Percentiles rank a stretch among this genome's conserved stretches.
Evolutionary conservation across 37 sponge, comb jelly and placozoan species (phyloP).

Genomic region (Oopsacas minuta): DNA sequence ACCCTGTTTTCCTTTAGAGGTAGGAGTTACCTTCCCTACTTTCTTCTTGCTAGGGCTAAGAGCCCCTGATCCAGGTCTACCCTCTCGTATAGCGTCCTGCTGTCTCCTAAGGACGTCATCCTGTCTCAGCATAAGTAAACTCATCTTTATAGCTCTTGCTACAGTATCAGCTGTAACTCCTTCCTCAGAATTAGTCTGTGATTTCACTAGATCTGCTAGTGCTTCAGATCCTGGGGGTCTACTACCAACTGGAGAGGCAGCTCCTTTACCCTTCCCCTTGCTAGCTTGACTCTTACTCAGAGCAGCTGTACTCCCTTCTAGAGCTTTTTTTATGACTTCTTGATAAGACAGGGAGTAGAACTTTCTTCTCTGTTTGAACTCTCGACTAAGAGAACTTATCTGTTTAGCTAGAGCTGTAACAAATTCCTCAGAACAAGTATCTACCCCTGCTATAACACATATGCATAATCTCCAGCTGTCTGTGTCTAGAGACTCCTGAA

Average conservation of each 20-base stretch:
- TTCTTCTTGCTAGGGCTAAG: constrained; percentile 33
- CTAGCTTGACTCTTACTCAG: constrained; percentile 7
- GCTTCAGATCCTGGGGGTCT: not conserved
- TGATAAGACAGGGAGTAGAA: not conserved
- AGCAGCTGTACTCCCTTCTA: not conserved
- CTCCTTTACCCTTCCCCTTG: constrained; percentile 12
- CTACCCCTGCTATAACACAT: not conserved
- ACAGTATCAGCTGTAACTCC: not conserved
- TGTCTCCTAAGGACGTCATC: not conserved
- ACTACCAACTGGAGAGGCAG: not conserved
- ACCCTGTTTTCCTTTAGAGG: constrained; percentile 11
- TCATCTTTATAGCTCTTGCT: not conserved
- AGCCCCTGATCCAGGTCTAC: constrained; percentile 9
- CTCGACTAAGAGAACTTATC: not conserved
- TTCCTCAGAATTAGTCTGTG: not conserved
- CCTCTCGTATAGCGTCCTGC: not conserved
- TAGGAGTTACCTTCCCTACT: constrained; percentile 47
- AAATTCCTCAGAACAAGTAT: not conserved
- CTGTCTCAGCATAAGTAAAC: not conserved
- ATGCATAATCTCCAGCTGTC: not conserved
- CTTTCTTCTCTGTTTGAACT: not conserved
- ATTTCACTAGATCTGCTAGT: not conserved
- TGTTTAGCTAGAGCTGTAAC: not conserved
- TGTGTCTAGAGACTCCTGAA: not conserved
- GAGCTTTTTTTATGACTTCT: not conserved